phyloP scores from a whole-genome alignment of 2,113 vertebrate genomes.

The Lophotis ruficrista region DNA sequence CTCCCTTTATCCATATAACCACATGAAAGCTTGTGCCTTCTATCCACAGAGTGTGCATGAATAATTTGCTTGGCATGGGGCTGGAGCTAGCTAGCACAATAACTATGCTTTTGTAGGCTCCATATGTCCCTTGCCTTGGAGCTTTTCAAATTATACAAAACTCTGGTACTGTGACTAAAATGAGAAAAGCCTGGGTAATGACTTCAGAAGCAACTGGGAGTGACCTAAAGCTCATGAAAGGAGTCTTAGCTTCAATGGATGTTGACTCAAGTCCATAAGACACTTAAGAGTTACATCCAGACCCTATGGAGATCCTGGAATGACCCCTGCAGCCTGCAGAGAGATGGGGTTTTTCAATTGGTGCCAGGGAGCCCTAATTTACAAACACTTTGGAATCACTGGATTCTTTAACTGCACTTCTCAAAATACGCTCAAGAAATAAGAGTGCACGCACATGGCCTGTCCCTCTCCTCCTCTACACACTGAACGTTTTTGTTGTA shows the following conservation, averaged over 20 bases:
- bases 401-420: background rate
- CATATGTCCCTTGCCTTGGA: conserved; percentile 47
- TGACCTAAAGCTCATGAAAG: conserved; percentile 42
- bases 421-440: background rate
- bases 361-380: background rate
- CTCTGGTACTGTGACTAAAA: conserved; percentile 40
- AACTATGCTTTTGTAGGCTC: conserved; percentile 52
- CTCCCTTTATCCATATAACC: conserved; percentile 58
- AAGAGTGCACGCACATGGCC: background rate
- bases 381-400: background rate
- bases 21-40: conserved; percentile 60
- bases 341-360: background rate
- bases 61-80: conserved; percentile 64
- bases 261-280: background rate
- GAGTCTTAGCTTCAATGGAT: background rate
- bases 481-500: background rate
- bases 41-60: conserved; percentile 55
- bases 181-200: conserved; percentile 38
- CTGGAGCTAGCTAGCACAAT: conserved; percentile 47
- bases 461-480: background rate
- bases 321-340: background rate
- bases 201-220: conserved; percentile 48
- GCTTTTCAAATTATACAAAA: conserved; percentile 45
- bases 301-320: conserved; percentile 14
- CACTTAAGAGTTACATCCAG: background rate